phyloP scores from a whole-genome alignment of 2,888 invertebrate species.

The Brenthis ino region DNA sequence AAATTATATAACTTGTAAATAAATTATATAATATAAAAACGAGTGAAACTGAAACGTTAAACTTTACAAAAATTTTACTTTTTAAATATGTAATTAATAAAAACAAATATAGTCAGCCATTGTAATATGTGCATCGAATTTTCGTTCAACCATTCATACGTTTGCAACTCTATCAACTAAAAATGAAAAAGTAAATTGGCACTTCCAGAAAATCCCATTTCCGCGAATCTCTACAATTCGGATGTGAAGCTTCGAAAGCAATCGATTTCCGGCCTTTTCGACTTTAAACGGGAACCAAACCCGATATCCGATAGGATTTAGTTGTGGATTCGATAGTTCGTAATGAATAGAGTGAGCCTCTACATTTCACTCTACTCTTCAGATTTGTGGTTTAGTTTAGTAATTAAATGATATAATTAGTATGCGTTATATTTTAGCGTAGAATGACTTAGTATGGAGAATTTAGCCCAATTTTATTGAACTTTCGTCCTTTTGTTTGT shows the following conservation, averaged over 20 bases:
- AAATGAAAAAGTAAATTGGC: conserved; percentile 21
- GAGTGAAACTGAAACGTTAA: too few relatives aligned
- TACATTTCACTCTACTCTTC: conserved; percentile 7
- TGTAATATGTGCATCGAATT: conserved; percentile 1
- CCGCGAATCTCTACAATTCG: conserved; percentile 61
- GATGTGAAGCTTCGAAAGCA: conserved; percentile 73
- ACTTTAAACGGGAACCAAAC: conserved; percentile 81
- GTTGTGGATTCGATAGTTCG: conserved; percentile 69
- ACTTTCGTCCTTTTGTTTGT: too few relatives aligned
- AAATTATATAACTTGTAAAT: too few relatives aligned
- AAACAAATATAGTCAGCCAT: not conserved
- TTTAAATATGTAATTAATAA: not conserved
- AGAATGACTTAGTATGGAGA: too few relatives aligned
- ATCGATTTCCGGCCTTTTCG: conserved; percentile 82
- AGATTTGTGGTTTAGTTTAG: conserved; percentile 39
- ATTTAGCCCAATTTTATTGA: too few relatives aligned
- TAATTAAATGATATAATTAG: conserved; percentile 23
- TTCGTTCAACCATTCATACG: not conserved
- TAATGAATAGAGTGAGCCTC: conserved; percentile 65
- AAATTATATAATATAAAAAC: too few relatives aligned
- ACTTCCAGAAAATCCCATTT: conserved; percentile 39
- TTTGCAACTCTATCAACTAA: conserved; percentile 15
- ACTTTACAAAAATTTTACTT: too few relatives aligned
- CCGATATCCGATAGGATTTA: conserved; percentile 76
- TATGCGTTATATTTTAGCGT: too few relatives aligned